phyloP scores from a whole-genome alignment of 92 coral and sea anemone species.

The Scolanthus callimorphus region DNA sequence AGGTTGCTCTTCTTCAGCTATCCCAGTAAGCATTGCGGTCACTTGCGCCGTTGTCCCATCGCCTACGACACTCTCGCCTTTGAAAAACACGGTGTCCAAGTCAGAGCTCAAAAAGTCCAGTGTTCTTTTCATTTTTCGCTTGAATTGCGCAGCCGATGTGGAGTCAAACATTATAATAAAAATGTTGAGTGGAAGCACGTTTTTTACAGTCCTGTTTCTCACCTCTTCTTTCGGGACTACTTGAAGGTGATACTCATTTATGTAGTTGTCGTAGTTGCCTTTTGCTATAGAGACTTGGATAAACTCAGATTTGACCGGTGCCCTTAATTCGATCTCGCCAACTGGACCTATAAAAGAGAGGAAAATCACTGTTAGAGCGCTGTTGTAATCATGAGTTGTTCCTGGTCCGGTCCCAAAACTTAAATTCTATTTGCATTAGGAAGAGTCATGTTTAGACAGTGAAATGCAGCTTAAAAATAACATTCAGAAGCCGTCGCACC shows the following conservation, averaged over 20 bases:
- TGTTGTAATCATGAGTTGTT: no score
- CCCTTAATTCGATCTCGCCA: no score
- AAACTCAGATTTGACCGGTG: constrained; percentile 14
- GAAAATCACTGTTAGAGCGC: no score
- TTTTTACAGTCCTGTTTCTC: constrained; percentile 8
- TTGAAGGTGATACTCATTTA: constrained; percentile 22
- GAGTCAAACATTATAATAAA: constrained; percentile 31
- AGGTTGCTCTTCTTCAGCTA: constrained; percentile 54
- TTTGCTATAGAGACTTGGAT: constrained; percentile 2
- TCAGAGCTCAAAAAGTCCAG: constrained; percentile 1
- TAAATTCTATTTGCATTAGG: no score
- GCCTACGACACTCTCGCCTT: constrained; percentile 66
- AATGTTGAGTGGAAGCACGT: constrained; percentile 23
- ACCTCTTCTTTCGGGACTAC: constrained; percentile 10
- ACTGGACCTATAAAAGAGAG: no score
- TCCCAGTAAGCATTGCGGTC: constrained; percentile 74
- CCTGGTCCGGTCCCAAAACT: no score
- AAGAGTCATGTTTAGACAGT: no score
- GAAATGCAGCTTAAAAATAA: no score
- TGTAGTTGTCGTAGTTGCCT: neutral
- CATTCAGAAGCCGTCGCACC: no score
- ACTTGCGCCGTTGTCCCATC: constrained; percentile 86
- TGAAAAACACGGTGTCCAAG: constrained; percentile 11
- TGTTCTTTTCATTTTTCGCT: constrained; percentile 23
- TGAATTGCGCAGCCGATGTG: constrained; percentile 33